phyloP scores from a whole-genome alignment of 92 coral and sea anemone genomes.

The Plumapathes pennacea region DNA sequence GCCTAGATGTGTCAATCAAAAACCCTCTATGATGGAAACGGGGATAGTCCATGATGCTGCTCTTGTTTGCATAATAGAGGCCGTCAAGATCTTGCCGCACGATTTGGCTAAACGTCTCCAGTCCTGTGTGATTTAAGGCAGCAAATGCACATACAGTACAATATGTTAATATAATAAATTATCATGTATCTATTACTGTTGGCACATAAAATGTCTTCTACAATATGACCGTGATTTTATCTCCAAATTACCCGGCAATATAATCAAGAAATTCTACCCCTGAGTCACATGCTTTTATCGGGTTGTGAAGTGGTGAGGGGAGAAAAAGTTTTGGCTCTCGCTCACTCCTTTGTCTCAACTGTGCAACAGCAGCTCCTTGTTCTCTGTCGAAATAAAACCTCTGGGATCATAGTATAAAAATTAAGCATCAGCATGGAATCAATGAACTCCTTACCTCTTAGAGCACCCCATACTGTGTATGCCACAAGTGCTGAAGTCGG shows the following conservation, averaged over 20 bases:
- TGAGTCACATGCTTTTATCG: not conserved
- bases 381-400: too few relatives aligned
- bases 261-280: not conserved
- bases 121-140: slow-evolving; percentile 49
- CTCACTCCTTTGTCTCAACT: too few relatives aligned
- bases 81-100: slow-evolving; percentile 77
- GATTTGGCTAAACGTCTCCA: slow-evolving; percentile 91
- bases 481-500: slow-evolving; percentile 68
- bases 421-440: too few relatives aligned
- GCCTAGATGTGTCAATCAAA: slow-evolving; percentile 72
- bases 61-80: slow-evolving; percentile 54
- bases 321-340: too few relatives aligned
- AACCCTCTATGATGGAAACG: slow-evolving; percentile 73
- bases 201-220: too few relatives aligned
- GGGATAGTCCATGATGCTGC: slow-evolving; percentile 62
- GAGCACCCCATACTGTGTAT: slow-evolving; percentile 93
- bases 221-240: too few relatives aligned
- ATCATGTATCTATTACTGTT: too few relatives aligned
- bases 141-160: too few relatives aligned
- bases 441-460: slow-evolving; percentile 61
- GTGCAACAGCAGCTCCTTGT: too few relatives aligned
- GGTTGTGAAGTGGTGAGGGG: too few relatives aligned
- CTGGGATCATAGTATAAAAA: too few relatives aligned
- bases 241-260: not conserved
- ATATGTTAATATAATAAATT: too few relatives aligned